These are phyloP conservation scores for Ivindomyrus marchei DNA, from an alignment of 2,113 vertebrate species.

Conservation along the genomic window DNA sequence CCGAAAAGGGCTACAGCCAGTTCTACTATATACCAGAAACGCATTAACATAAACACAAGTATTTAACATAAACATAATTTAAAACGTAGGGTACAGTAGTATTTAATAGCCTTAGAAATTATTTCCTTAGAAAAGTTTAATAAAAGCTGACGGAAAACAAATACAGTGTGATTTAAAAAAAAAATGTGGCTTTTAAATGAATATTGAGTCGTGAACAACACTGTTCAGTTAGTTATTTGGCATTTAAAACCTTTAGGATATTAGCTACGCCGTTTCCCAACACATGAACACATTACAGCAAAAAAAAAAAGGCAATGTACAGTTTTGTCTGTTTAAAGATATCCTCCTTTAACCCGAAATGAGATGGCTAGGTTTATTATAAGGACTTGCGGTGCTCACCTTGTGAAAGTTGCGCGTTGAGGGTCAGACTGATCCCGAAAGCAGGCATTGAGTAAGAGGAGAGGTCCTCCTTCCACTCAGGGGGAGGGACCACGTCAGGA, in stretches of 20 bases:
- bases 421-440: slow-evolving; percentile 55
- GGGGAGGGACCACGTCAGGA: slow-evolving; percentile 65
- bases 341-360: background rate
- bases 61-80: background rate
- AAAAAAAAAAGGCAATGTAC: background rate
- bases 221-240: background rate
- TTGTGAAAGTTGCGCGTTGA: slow-evolving; percentile 43
- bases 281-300: background rate
- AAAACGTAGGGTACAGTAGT: background rate
- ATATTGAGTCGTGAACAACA: background rate
- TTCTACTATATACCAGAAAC: background rate
- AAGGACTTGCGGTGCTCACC: slow-evolving; percentile 46
- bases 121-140: background rate
- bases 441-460: slow-evolving; percentile 53
- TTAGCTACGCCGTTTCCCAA: background rate
- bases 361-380: background rate
- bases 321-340: background rate
- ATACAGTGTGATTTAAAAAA: background rate
- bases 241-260: background rate
- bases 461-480: slow-evolving; percentile 57
- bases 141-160: background rate
- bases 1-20: background rate
- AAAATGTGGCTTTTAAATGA: background rate
- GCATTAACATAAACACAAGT: background rate
- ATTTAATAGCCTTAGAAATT: background rate